These are phyloP conservation scores for Asarcornis scutulata DNA, from an alignment of 2,113 vertebrate genomes.

Conservation along the genomic window DNA sequence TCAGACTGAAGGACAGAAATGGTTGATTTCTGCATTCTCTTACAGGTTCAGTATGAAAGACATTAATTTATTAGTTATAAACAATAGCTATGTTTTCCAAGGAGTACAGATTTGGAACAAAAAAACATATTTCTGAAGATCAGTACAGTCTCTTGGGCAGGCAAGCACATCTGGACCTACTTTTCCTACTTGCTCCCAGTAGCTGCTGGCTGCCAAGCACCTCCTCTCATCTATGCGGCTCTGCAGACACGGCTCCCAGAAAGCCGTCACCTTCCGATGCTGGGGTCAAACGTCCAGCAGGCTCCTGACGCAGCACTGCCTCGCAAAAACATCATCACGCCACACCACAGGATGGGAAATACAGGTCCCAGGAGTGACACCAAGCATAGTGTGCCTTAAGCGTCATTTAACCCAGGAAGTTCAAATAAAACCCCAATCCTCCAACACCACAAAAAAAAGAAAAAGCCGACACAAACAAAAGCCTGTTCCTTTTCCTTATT, in stretches of 20 bases:
- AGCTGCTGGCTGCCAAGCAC: not conserved
- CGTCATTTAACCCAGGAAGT: not conserved
- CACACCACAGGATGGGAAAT: not conserved
- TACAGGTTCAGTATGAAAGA: not conserved
- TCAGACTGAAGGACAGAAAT: not conserved
- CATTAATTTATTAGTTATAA: not conserved
- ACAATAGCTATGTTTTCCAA: not conserved
- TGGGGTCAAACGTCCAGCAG: fast-evolving
- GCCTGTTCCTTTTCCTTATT: not conserved
- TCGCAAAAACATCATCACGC: not conserved
- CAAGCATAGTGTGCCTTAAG: not conserved
- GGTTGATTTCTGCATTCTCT: not conserved
- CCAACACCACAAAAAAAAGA: not conserved
- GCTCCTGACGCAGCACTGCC: not conserved
- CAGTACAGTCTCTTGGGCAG: not conserved
- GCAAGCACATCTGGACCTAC: not conserved
- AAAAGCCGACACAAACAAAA: not conserved
- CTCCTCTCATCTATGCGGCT: not conserved
- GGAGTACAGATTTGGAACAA: not conserved
- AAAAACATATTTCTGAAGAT: not conserved
- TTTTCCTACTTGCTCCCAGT: not conserved
- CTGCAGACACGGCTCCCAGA: fast-evolving
- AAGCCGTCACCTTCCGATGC: not conserved
- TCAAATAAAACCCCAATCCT: not conserved
- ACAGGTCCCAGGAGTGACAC: not conserved